These are phyloP conservation scores for Chloroceryle aenea DNA, from an alignment of 2,113 vertebrate species.

Conservation along the genomic window DNA sequence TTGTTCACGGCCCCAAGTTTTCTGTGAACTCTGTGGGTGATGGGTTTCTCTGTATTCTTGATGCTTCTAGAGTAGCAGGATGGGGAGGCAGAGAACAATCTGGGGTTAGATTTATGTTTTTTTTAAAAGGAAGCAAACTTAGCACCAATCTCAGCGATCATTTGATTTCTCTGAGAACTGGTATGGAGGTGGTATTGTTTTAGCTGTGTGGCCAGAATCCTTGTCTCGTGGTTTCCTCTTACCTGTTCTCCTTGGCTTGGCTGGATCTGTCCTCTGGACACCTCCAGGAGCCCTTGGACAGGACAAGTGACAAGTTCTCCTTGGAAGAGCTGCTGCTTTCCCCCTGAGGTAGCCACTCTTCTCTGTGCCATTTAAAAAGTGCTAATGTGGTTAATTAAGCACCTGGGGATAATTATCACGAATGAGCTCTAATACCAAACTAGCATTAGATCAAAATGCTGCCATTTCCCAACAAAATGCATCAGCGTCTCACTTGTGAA, in stretches of 20 bases:
- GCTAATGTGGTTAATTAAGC: conserved; percentile 40
- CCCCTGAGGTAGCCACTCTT: neutral
- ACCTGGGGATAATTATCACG: conserved; percentile 42
- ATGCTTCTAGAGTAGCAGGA: neutral
- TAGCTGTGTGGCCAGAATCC: neutral
- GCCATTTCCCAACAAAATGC: neutral
- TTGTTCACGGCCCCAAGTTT: neutral
- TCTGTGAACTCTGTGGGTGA: neutral
- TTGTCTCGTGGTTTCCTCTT: neutral
- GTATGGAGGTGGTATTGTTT: neutral
- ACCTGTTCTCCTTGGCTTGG: neutral
- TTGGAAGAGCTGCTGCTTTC: neutral
- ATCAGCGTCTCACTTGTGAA: neutral
- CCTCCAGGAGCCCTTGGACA: neutral
- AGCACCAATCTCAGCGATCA: neutral
- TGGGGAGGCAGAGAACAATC: neutral
- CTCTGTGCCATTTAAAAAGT: neutral
- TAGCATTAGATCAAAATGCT: neutral
- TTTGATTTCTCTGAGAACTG: neutral
- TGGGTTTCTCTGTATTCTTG: neutral
- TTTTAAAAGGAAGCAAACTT: neutral
- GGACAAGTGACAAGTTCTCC: neutral
- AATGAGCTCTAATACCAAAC: neutral
- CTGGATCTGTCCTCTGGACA: neutral
- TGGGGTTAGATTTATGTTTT: neutral